Conservation (phyloP, 2,888 invertebrate genomes). For the Hirudinaria manillensis region DNA sequence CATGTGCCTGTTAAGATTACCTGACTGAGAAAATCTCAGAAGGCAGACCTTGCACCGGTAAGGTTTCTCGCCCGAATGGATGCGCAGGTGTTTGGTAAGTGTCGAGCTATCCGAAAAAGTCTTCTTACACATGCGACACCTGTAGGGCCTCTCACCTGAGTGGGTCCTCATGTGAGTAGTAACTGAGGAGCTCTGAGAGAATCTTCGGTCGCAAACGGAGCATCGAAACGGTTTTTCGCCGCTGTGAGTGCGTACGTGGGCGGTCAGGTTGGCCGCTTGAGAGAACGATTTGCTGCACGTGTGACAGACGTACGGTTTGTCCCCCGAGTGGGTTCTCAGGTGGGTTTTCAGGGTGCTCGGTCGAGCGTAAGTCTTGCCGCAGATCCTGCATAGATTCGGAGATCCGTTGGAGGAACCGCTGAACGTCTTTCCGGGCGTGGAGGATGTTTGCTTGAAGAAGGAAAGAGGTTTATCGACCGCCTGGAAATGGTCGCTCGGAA, state of each 20-base stretch:
- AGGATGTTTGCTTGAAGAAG: neutral
- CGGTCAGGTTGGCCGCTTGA: constrained; percentile 95
- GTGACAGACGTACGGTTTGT: constrained; percentile 69
- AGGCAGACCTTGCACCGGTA: constrained; percentile 94
- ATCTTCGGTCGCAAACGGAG: constrained; percentile 89
- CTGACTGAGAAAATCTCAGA: constrained; percentile 92
- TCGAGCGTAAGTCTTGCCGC: constrained; percentile 88
- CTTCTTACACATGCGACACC: constrained; percentile 80
- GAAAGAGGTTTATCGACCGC: neutral
- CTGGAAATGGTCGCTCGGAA: neutral
- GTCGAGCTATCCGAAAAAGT: constrained; percentile 98
- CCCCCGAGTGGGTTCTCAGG: constrained; percentile 89
- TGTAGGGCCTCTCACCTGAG: constrained; percentile 94
- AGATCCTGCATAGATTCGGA: constrained; percentile 79
- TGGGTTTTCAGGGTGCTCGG: constrained; percentile 96
- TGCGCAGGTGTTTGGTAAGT: constrained; percentile 88
- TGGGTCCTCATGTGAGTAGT: constrained; percentile 99
- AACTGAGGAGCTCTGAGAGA: constrained; percentile 86
- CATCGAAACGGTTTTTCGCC: constrained; percentile 98
- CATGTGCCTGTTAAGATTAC: constrained; percentile 97
- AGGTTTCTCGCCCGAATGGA: constrained; percentile 75
- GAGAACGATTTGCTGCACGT: constrained; percentile 85
- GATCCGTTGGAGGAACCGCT: neutral
- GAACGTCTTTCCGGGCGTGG: neutral
- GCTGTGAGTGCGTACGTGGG: constrained; percentile 88